Conservation (phyloP, 92 coral and sea anemone genomes). For the Parazoanthus darwini region DNA sequence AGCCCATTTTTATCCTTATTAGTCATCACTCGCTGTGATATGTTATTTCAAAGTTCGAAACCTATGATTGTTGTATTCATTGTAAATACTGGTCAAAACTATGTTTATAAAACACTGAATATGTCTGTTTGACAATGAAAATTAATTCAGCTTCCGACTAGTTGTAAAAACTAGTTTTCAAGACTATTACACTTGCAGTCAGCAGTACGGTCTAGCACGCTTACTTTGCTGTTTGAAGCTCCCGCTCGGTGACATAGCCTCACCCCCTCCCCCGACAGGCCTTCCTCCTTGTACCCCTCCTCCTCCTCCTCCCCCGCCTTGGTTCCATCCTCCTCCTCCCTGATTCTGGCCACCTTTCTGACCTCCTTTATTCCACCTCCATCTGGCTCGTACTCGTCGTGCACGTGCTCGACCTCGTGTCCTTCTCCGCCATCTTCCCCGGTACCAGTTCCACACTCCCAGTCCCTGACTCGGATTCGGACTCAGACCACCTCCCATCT, state of each 20-base stretch:
- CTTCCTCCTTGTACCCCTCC: background rate
- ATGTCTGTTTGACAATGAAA: too few species aligned
- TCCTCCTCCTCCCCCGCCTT: background rate
- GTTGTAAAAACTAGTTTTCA: too few species aligned
- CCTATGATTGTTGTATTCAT: too few species aligned
- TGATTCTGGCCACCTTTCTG: background rate
- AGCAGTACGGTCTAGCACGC: background rate
- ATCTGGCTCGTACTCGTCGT: background rate
- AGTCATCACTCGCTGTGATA: too few species aligned
- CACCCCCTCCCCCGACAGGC: background rate
- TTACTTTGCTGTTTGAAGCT: constrained; percentile 2
- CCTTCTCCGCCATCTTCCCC: constrained; percentile 10
- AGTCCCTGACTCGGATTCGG: background rate
- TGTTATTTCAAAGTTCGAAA: too few species aligned
- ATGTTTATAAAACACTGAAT: too few species aligned
- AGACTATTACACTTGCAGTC: background rate
- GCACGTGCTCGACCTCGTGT: background rate
- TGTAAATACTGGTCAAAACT: too few species aligned
- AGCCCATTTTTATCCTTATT: too few species aligned
- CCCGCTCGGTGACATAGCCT: background rate
- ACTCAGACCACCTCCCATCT: background rate
- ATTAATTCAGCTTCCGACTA: too few species aligned
- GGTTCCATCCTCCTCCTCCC: background rate
- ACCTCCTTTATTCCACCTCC: background rate
- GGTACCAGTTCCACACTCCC: background rate